Percentiles rank a stretch among this genome's conserved stretches.
Conservation (phyloP, 1,140 invertebrate species). For the Drosophila willistoni region DNA sequence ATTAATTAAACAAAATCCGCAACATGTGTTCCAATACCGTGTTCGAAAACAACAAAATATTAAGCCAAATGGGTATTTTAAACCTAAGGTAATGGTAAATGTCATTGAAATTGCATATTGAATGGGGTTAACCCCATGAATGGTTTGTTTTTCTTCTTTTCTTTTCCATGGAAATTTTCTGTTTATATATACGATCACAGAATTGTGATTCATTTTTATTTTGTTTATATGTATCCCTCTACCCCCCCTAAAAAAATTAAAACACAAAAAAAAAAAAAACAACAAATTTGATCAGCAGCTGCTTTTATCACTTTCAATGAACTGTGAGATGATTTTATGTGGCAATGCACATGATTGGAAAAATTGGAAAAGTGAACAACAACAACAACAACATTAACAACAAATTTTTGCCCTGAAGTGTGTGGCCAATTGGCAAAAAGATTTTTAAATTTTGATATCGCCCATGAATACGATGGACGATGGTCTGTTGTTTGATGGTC, state of each 20-base stretch:
- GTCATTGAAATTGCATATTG: background rate
- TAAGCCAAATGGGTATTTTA: background rate
- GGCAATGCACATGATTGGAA: conserved; percentile 1
- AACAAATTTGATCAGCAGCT: background rate
- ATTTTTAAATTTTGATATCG: background rate
- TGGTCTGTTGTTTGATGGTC: too few species aligned
- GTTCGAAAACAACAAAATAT: background rate
- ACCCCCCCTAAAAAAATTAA: too few species aligned
- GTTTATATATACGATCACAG: background rate
- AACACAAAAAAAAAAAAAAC: too few species aligned
- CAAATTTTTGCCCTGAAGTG: background rate
- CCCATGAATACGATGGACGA: background rate
- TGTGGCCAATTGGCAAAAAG: conserved; percentile 12
- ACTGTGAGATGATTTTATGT: background rate
- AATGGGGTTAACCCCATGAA: too few species aligned
- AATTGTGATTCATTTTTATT: background rate
- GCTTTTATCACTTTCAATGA: conserved; percentile 10
- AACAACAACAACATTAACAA: background rate
- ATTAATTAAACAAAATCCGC: background rate
- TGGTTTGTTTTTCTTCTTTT: too few species aligned
- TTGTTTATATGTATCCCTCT: background rate
- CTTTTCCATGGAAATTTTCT: background rate
- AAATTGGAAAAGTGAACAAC: background rate
- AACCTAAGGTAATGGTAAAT: background rate
- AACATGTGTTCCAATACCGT: background rate